These are phyloP conservation scores for Drosophila niveifrons DNA, from an alignment of 2,888 invertebrate species.

Conservation along the genomic window DNA sequence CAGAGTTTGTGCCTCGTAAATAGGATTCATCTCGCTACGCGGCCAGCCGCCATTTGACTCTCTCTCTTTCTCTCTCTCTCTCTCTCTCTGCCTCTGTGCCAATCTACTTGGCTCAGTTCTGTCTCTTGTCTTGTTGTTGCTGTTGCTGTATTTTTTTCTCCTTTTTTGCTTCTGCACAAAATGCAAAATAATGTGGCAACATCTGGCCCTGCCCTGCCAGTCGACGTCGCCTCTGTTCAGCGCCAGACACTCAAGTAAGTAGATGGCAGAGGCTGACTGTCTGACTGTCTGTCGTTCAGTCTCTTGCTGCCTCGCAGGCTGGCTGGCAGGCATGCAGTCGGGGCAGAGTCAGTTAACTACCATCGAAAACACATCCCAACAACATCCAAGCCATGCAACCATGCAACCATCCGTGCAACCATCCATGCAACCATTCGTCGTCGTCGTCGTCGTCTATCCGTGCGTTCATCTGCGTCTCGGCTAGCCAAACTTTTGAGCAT, in stretches of 20 bases:
- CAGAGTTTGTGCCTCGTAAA: slow-evolving; percentile 71
- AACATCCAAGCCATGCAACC: slow-evolving; percentile 15
- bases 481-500: slow-evolving; percentile 70
- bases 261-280: slow-evolving; percentile 25
- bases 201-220: slow-evolving; percentile 47
- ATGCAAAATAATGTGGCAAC: slow-evolving; percentile 77
- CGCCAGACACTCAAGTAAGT: slow-evolving; percentile 76
- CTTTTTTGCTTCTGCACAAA: slow-evolving; percentile 65
- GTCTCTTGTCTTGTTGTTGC: slow-evolving; percentile 10
- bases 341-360: slow-evolving; percentile 63
- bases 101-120: slow-evolving; percentile 47
- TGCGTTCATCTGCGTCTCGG: slow-evolving; percentile 70
- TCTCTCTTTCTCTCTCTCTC: slow-evolving; percentile 35
- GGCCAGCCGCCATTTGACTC: slow-evolving; percentile 66
- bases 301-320: background rate
- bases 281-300: background rate
- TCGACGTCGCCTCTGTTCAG: slow-evolving; percentile 60
- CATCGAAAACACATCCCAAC: slow-evolving; percentile 43
- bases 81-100: slow-evolving; percentile 19
- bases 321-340: slow-evolving; percentile 26
- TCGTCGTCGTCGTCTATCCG: slow-evolving; percentile 50
- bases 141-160: slow-evolving; percentile 17
- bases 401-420: slow-evolving; percentile 30
- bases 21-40: slow-evolving; percentile 78
- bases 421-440: slow-evolving; percentile 42